A percentile compares a stretch with the other conserved stretches of the same genome.
These are phyloP conservation scores for Phasia obesa DNA, from an alignment of 2,888 invertebrate species.

Conservation along the genomic window DNA sequence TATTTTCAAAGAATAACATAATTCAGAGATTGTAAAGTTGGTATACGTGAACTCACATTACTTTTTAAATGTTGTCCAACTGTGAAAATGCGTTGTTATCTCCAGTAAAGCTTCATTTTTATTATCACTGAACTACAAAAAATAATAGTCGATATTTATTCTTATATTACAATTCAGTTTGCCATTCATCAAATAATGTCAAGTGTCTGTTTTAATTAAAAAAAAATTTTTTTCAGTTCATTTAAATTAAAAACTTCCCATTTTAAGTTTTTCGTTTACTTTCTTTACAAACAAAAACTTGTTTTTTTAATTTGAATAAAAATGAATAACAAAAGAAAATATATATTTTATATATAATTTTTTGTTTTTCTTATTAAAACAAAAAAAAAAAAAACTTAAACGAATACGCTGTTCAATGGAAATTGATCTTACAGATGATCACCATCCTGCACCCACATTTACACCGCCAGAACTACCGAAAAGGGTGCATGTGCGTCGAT, in stretches of 20 bases:
- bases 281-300: conserved; percentile 44
- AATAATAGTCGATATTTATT: neutral
- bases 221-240: conserved; percentile 13
- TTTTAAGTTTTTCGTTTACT: conserved; percentile 28
- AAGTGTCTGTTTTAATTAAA: conserved; percentile 42
- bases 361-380: conserved; percentile 82
- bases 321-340: conserved; percentile 62
- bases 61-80: no score
- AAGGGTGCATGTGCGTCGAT: conserved; percentile 98
- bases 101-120: no score
- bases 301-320: conserved; percentile 70
- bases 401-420: conserved; percentile 84
- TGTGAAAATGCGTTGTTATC: no score
- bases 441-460: conserved; percentile 98
- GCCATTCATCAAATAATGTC: conserved; percentile 11
- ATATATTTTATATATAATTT: conserved; percentile 78
- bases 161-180: neutral
- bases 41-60: no score
- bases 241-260: conserved; percentile 31
- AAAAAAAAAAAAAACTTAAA: conserved; percentile 67
- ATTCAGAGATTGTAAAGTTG: no score
- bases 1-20: no score
- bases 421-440: conserved; percentile 93
- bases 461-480: conserved; percentile 99
- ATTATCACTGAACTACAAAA: no score